phyloP scores from a whole-genome alignment of 2,888 invertebrate species.

The Drosophila recens region DNA sequence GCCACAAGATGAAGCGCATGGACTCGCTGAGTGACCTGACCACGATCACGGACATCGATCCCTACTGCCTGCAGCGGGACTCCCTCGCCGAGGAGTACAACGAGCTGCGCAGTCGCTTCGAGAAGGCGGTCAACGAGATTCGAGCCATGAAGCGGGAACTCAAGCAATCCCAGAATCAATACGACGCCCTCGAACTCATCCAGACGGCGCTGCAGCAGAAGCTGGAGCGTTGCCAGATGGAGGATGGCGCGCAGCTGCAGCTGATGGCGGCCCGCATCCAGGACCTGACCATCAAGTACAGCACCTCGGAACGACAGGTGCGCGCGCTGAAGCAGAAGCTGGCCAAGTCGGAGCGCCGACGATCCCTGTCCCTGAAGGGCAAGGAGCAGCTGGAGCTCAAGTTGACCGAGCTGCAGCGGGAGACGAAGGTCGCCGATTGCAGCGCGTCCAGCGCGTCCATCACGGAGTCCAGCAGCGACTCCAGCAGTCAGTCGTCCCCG shows the following conservation, averaged over 20 bases:
- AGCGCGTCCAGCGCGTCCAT: conserved; percentile 80
- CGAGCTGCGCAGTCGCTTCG: conserved; percentile 91
- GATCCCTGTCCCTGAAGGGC: conserved; percentile 93
- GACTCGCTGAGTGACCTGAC: conserved; percentile 93
- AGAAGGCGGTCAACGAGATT: conserved; percentile 93
- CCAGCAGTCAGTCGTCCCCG: conserved; percentile 48
- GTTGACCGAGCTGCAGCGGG: conserved; percentile 86
- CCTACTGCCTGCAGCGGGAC: conserved; percentile 90
- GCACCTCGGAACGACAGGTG: conserved; percentile 92
- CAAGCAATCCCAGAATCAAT: conserved; percentile 91
- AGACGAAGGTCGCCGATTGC: conserved; percentile 87
- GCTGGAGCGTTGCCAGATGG: conserved; percentile 88
- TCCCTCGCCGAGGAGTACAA: conserved; percentile 92
- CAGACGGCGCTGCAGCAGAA: conserved; percentile 91
- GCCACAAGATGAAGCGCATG: conserved; percentile 87
- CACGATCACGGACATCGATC: conserved; percentile 91
- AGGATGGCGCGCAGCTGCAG: conserved; percentile 90
- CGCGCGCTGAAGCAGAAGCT: conserved; percentile 92
- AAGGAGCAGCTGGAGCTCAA: conserved; percentile 94
- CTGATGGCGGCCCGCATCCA: conserved; percentile 93
- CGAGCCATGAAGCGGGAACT: conserved; percentile 93
- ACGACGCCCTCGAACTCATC: conserved; percentile 92
- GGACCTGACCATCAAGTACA: conserved; percentile 92
- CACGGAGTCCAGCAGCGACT: conserved; percentile 85
- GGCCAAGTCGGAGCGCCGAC: conserved; percentile 91